These are phyloP conservation scores for Akabosia matsudoensis DNA, from an alignment of 1,140 invertebrate species.

Conservation along the genomic window DNA sequence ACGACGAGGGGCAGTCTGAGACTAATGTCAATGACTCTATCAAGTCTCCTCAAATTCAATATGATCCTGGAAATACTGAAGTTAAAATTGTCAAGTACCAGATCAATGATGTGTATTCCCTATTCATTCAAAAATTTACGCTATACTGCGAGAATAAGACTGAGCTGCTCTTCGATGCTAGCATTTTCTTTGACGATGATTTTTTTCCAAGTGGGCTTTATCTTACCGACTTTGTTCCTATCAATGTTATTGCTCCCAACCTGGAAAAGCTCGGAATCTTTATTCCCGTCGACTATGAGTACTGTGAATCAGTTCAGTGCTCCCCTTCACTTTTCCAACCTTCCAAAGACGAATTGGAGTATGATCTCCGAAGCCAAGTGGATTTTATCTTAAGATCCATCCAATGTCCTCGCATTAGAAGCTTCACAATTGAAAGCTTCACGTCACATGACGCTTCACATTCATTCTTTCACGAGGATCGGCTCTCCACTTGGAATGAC, in stretches of 20 bases:
- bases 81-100: neutral
- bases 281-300: neutral
- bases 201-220: neutral
- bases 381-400: neutral
- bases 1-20: no score
- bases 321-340: neutral
- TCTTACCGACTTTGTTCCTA: neutral
- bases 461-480: neutral
- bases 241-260: neutral
- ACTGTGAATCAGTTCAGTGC: neutral
- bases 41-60: neutral
- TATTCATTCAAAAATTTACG: neutral
- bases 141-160: neutral
- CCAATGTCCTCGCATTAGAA: neutral
- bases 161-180: neutral
- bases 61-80: neutral
- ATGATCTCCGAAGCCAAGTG: neutral
- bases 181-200: neutral
- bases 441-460: neutral
- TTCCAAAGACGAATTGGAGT: neutral
- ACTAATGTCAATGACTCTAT: neutral
- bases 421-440: neutral
- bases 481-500: slow-evolving; percentile 1
- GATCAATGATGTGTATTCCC: neutral
- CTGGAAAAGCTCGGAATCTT: neutral